A percentile compares a stretch with the other conserved stretches of the same genome.
Evolutionary conservation across 2,113 vertebrate species (phyloP).

Genomic region (Mustelus asterias): DNA sequence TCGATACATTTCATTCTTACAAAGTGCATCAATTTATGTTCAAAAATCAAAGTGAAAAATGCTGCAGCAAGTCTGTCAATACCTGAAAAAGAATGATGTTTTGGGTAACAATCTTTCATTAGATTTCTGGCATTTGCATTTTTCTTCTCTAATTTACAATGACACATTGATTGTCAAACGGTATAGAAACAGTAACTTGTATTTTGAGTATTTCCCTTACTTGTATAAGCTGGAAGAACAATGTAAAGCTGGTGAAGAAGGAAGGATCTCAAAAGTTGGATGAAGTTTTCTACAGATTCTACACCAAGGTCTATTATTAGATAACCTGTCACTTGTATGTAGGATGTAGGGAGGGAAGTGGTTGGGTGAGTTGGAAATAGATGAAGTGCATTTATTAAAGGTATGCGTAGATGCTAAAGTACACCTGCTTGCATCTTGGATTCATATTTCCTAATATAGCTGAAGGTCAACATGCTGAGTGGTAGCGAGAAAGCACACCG

Average conservation of each 20-base stretch:
- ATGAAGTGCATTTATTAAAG: not conserved
- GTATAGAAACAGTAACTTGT: not conserved
- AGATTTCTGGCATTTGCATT: not conserved
- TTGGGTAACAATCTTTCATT: not conserved
- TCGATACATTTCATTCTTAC: not conserved
- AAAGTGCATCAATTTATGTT: not conserved
- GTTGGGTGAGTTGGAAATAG: not conserved
- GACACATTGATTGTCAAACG: not conserved
- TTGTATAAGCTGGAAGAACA: not conserved
- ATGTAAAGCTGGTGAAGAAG: not conserved
- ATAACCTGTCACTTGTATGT: not conserved
- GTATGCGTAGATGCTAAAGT: not conserved
- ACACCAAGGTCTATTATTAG: not conserved
- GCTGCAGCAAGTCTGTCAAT: not conserved
- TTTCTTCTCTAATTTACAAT: not conserved
- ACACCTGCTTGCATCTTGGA: not conserved
- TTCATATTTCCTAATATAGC: not conserved
- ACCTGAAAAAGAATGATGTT: not conserved
- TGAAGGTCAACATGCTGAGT: not conserved
- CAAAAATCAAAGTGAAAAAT: not conserved
- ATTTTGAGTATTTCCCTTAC: not conserved
- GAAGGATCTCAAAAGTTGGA: not conserved
- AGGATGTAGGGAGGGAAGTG: not conserved
- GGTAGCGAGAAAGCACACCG: not conserved
- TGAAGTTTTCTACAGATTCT: not conserved